Conservation (phyloP, 2,888 invertebrate genomes). For the Eupelmus urozonus region DNA sequence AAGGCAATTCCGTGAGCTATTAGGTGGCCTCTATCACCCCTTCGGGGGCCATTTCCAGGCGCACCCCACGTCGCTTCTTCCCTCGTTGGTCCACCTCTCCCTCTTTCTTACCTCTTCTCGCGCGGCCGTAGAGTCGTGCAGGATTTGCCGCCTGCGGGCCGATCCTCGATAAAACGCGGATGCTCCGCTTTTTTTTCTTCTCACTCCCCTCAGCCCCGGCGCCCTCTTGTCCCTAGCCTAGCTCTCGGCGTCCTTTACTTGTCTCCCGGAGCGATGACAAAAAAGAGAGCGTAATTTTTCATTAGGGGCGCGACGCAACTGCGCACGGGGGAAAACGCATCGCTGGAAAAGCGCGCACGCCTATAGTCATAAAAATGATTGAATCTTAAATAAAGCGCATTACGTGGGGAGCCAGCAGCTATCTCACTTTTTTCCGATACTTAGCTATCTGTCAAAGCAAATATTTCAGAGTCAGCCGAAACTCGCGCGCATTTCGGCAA, state of each 20-base stretch:
- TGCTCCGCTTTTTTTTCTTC: slow-evolving; percentile 2
- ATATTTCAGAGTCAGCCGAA: slow-evolving; percentile 34
- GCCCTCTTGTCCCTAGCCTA: not conserved
- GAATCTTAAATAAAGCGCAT: slow-evolving; percentile 55
- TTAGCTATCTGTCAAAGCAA: slow-evolving; percentile 52
- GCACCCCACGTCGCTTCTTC: slow-evolving; percentile 32
- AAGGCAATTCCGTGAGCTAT: slow-evolving; percentile 85
- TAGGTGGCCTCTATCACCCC: slow-evolving; percentile 81
- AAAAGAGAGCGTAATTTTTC: slow-evolving; percentile 57
- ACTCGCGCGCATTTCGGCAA: slow-evolving; percentile 24
- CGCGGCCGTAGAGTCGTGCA: slow-evolving; percentile 65
- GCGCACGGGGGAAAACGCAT: not conserved
- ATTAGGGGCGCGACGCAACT: slow-evolving; percentile 43
- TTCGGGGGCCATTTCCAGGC: slow-evolving; percentile 77
- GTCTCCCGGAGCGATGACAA: slow-evolving; percentile 52
- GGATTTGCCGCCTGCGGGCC: slow-evolving; percentile 47
- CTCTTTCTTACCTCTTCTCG: slow-evolving; percentile 24
- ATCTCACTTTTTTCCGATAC: slow-evolving; percentile 31
- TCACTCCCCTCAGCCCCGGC: slow-evolving; percentile 4
- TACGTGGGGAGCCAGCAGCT: slow-evolving; percentile 10
- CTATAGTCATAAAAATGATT: slow-evolving; percentile 56
- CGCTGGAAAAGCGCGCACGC: slow-evolving; percentile 4
- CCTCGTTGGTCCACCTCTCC: slow-evolving; percentile 23
- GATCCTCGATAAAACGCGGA: slow-evolving; percentile 49
- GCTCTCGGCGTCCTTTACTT: not conserved